Evolutionary conservation across 2,888 invertebrate species (phyloP), one percentile per base, ranked within the genome.

Genomic region (Noctua pronuba): DNA sequence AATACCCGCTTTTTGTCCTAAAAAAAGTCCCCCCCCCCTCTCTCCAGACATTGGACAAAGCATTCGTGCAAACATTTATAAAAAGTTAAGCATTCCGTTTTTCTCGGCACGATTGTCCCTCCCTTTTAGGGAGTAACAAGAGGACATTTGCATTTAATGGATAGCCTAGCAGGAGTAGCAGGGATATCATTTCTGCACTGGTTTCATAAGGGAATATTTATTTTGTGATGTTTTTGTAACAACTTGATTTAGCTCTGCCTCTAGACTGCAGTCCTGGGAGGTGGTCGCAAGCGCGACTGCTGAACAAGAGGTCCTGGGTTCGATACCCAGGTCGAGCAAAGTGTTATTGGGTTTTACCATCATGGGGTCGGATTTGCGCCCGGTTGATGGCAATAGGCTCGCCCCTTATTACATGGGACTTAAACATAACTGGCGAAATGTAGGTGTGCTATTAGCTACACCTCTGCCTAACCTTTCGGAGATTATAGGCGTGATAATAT

Each of bases 11-110:
- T 94, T 94, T 94, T 94, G 94, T 95, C 86, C 90, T 89, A 90
- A 92, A 92, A 90, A 90, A 91, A 78, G 13, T 24, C n/a, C 78
- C 84, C 80, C 91, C 92, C 91, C 91, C n/a, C n/a, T 93, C 93
- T 90, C 93, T 92, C 92, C 93, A 93, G 93, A 84, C 91, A 86
- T 90, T 88, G 90, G 89, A 94, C 95, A 94, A 94, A 94, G 94
- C 92, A 90, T 92, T 93, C 93, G 93, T 92, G 92, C 92, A 93
- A 94, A 95, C 93, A 92, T 94, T 94, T 93, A 93, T 92, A 92
- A 94, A 93, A 95, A 94, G 92, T 93, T 93, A 92, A 92, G 90
- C 90, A 92, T 93, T 93, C 89, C 88, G 87, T 89, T 91, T 91
- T 90, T 88, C 88, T 78, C 88, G 82, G 88, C 89, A 88, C 90